Evolutionary conservation across 1,140 invertebrate species (phyloP), one percentile per base, ranked within the genome.

Genomic region (Eueides isabella): DNA sequence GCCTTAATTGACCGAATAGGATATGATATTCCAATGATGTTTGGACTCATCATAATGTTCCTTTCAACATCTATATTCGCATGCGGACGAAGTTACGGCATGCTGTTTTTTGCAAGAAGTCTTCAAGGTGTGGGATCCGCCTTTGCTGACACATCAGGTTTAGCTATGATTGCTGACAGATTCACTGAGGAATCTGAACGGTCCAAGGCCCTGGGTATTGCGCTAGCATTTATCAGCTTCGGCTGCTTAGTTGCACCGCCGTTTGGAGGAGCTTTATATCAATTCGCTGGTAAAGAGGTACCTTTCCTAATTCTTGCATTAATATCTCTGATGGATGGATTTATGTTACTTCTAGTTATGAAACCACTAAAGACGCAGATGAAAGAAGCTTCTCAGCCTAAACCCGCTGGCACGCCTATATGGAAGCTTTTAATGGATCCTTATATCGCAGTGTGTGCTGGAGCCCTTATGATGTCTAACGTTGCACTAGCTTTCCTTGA

Each of bases 181-280:
- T 99, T 99, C 87, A 99, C 98, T 0, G 99, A 99, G 93, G 99
- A 99, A 88, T 94, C 95, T 62, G 99, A 99, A 92, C 94, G 99
- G 55, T 98, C 98, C 0, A 97, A 98, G 91, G 99, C 99, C 1
- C 94, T 99, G 1, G 99, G 99, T 38, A 99, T 99, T 77, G 99
- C 99, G 0, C 90, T 99, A 67, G 99, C 99, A 1, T 99, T 99
- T 90, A 99, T 99, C 78, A 99, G 98, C 75, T 99, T 99, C 85
- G 99, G 99, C 0, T 99, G 98, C 93, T 94, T 99, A n/a, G 99
- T 99, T 6, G 99, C 99, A 0, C 99, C 99, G n/a, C 99, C 99
- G 0, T 99, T 99, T 85, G 99, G 99, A 4, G 99, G 98, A 0
- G 96, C 99, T 1, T 93, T 99, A 0, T 99, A 99, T 86, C 97